A percentile compares a stretch with the other conserved stretches of the same genome.
These are phyloP conservation scores for Noctua pronuba DNA, from an alignment of 2,888 invertebrate genomes.

Conservation along the genomic window DNA sequence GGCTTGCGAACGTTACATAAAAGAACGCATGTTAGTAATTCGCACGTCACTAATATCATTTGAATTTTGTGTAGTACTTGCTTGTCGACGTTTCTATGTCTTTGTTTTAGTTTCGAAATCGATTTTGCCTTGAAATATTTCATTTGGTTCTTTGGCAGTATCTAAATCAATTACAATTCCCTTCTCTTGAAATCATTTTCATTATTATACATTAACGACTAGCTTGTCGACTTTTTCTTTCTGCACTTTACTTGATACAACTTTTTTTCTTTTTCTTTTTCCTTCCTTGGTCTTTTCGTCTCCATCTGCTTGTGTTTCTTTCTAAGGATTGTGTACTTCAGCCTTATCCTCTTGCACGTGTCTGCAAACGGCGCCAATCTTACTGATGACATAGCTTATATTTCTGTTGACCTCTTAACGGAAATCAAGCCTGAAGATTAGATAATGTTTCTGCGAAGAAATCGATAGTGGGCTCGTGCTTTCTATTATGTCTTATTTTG, in stretches of 20 bases:
- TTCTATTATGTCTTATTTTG: neutral
- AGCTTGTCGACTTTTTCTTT: neutral
- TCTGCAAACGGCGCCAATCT: constrained; percentile 5
- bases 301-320: neutral
- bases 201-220: neutral
- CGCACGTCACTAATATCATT: constrained; percentile 53
- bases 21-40: constrained; percentile 40
- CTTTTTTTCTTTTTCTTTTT: neutral
- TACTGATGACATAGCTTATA: constrained; percentile 21
- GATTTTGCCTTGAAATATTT: neutral
- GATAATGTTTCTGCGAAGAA: constrained; percentile 39
- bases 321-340: neutral
- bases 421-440: constrained; percentile 40
- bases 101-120: neutral
- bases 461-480: constrained; percentile 24
- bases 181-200: neutral
- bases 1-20: constrained; percentile 46
- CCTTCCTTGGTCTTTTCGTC: neutral
- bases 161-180: neutral
- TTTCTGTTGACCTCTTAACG: constrained; percentile 44
- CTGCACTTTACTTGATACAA: neutral
- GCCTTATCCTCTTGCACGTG: constrained; percentile 32
- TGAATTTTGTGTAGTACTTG: constrained; percentile 41
- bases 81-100: constrained; percentile 2
- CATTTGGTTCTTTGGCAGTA: neutral